Evolutionary conservation across 2,797 vertebrate genomes (phyloP).

Genomic region (Catamblyrhynchus diadema): DNA sequence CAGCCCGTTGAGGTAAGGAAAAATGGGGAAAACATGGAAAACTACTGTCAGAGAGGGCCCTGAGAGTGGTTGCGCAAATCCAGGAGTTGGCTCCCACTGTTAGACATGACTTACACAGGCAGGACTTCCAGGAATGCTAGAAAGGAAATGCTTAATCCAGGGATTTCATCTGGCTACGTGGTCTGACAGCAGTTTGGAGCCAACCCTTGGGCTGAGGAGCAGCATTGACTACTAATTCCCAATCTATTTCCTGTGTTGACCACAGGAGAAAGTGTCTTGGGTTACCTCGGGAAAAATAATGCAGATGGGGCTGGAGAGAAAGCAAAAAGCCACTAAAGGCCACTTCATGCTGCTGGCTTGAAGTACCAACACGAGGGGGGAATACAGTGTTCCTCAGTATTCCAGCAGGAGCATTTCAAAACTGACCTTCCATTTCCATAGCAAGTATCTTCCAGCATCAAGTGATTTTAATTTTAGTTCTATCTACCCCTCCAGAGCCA

Average conservation of each 20-base stretch:
- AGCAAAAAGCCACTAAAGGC: background rate
- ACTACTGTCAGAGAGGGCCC: background rate
- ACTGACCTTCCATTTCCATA: background rate
- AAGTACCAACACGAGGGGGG: background rate
- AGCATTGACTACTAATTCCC: background rate
- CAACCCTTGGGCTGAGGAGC: background rate
- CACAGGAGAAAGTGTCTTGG: background rate
- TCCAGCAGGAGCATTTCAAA: background rate
- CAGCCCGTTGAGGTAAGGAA: slow-evolving; percentile 88
- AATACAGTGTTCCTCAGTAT: background rate
- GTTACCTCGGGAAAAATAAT: background rate
- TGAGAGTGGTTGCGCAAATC: background rate
- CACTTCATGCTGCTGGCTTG: background rate
- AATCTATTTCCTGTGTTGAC: background rate
- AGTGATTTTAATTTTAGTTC: background rate
- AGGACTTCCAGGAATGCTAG: background rate
- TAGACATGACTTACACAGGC: background rate
- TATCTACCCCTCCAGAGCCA: background rate
- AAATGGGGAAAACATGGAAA: background rate
- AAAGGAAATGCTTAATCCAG: background rate
- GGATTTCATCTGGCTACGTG: background rate
- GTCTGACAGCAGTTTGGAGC: background rate
- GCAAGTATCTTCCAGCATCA: background rate
- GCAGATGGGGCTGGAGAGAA: background rate
- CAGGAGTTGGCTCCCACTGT: background rate